Evolutionary conservation across 2,113 vertebrate species (phyloP).

Genomic region (Etia nguti): DNA sequence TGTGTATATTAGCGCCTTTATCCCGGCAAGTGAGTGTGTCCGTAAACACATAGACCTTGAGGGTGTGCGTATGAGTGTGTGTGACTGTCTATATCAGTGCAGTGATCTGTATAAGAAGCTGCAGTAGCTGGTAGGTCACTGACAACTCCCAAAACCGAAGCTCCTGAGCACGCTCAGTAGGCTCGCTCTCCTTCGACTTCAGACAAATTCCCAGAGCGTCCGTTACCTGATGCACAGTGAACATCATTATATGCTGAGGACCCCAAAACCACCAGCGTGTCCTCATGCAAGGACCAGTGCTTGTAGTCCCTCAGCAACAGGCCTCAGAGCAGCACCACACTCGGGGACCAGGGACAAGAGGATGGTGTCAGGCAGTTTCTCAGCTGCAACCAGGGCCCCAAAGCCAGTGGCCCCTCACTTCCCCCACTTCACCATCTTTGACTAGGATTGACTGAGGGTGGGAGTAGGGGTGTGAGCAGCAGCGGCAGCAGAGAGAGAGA

Average conservation of each 20-base stretch:
- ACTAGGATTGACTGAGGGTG: slow-evolving; percentile 2
- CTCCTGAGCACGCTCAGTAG: neutral
- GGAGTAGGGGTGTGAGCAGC: slow-evolving; percentile 2
- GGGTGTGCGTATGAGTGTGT: slow-evolving; percentile 47
- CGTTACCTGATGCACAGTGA: neutral
- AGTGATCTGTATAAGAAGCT: slow-evolving; percentile 60
- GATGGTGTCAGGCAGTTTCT: slow-evolving; percentile 56
- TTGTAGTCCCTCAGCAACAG: slow-evolving; percentile 41
- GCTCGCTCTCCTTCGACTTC: neutral
- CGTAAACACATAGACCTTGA: slow-evolving; percentile 59
- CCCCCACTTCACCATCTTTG: neutral
- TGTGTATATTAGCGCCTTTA: slow-evolving; percentile 62
- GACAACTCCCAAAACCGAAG: slow-evolving; percentile 13
- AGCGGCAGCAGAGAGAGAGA: neutral
- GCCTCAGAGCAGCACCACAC: slow-evolving; percentile 16
- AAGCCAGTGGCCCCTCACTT: neutral
- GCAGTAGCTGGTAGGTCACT: slow-evolving; percentile 42
- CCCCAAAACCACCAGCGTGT: slow-evolving; percentile 5
- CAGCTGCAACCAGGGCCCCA: slow-evolving; percentile 41
- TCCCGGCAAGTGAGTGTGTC: slow-evolving; percentile 47
- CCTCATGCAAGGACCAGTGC: neutral
- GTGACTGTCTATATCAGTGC: slow-evolving; percentile 36
- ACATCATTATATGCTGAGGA: slow-evolving; percentile 21
- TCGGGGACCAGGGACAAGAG: slow-evolving; percentile 26
- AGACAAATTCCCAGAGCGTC: slow-evolving; percentile 29